Base-by-base conservation (phyloP, 2,888 invertebrate species). In the Lordiphosa andalusiaca region DNA sequence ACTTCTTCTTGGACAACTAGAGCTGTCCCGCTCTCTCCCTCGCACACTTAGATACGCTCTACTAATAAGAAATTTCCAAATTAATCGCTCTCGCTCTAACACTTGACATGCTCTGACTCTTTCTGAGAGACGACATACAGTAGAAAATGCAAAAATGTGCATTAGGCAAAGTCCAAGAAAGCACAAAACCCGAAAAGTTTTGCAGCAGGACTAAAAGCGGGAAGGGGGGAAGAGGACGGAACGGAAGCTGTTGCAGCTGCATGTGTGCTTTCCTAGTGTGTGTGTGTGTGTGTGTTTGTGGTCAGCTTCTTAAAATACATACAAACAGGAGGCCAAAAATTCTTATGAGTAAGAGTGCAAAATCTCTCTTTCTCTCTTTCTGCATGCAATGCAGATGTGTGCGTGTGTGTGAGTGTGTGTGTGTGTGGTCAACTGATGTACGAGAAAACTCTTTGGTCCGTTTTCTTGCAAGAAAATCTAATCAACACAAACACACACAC, bases 391-490 rank as follows among this genome's bases (percentile, higher is more conserved):
- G 33, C 33, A 36, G 33, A 16, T 12, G 53, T 13, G 35, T 21
- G 33, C 52, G 39, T n/a, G 46, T 42, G 37, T 35, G 12, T n/a
- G 39, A 30, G 41, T 46, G 41, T 35, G 53, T 55, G 58, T 63
- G 53, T 37, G 51, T 60, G 81, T 66, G 71, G 73, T 69, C 69
- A 69, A 68, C 69, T 84, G 83, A 84, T 69, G 84, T 77, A 73
- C 69, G 69, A 67, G 67, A 41, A 68, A 83, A 78, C 83, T 71
- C 85, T 84, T 78, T 80, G 80, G 84, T 85, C 81, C 85, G 80
- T 84, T 81, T 85, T 85, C 80, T 81, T 81, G 67, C 84, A 81
- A 81, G 80, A 85, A 78, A 81, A 81, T 78, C 77, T 78, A 78
- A 78, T 78, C 78, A 78, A 82, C 77, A 82, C 82, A 13, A 40